Base-by-base conservation (phyloP, 1,140 invertebrate genomes). In the Trachymyrmex cornetzi region DNA sequence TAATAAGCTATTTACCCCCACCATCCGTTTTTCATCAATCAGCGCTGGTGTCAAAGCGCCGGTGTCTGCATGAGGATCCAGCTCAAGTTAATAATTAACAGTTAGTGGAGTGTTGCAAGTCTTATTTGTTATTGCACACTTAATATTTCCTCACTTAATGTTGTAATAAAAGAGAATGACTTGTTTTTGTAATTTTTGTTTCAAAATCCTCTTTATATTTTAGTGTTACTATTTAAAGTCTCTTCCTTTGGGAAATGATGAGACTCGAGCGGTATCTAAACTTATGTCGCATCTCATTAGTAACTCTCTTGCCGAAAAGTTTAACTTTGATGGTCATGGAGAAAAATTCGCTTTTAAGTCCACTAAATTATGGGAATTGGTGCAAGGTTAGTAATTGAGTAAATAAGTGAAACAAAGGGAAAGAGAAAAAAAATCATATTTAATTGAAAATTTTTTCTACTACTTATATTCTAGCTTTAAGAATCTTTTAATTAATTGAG, bases 311-410 rank as follows among this genome's bases (percentile, higher is more conserved):
- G 64, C 64, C 9, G n/a, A 14, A n/a, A 16, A 66, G 9, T 66
- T 38, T 66, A 66, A 38, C 7, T 66, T 66, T 38, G 64, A 38
- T 66, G 64, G 19, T 22, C 64, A 66, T 66, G 64, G 34, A 66
- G 4, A 19, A 7, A 66, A 66, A 66, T 66, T 38, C 3, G 2
- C 34, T 38, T 66, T 66, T 11, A 66, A 38, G 38, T 66, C 64
- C 11, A 66, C 34, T n/a, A 66, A 66, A 38, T 38, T 66, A 66
- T 66, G 64, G 34, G 64, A 66, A 66, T 66, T 66, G 64, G 64
- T 66, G 1, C 63, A 64, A 64, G 63, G 27, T 64, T 66, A 16
- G n/a, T n/a, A n/a, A 38, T 12, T 59, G 7, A 57, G n/a, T 57
- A 7, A 22, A 57, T 22, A 57, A 22, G 2, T 53, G 16, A 53